Evolutionary conservation across 1,140 invertebrate genomes (phyloP).

Genomic region (Neuroterus valhalla): DNA sequence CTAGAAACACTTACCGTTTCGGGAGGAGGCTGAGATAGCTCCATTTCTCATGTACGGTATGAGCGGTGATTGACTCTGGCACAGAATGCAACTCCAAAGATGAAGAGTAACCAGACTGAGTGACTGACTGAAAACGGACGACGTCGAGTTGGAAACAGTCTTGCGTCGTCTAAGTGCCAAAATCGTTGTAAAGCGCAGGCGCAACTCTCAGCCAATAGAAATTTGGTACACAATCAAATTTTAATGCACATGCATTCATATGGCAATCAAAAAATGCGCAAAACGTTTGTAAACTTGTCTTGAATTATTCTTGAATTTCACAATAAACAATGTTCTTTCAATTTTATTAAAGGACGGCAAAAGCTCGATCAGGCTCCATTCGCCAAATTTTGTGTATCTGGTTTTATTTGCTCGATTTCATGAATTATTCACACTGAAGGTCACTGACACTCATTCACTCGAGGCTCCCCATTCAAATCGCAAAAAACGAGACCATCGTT

Average conservation of each 20-base stretch:
- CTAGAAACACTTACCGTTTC: constrained; percentile 60
- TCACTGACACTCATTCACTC: constrained; percentile 10
- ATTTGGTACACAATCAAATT: too few species aligned
- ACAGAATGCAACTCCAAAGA: constrained; percentile 32
- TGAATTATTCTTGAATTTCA: too few species aligned
- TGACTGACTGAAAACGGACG: neutral
- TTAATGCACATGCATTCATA: too few species aligned
- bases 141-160: constrained; percentile 3
- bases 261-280: too few species aligned
- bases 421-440: constrained; percentile 13
- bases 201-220: neutral
- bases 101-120: constrained; percentile 14
- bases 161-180: constrained; percentile 35
- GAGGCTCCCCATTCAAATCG: neutral
- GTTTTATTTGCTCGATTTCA: neutral
- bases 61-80: constrained; percentile 58
- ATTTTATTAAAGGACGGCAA: too few species aligned
- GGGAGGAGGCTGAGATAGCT: constrained; percentile 54
- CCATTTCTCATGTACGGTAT: constrained; percentile 60
- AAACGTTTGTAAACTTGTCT: too few species aligned
- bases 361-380: neutral
- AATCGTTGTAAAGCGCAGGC: constrained; percentile 33
- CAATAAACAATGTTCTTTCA: too few species aligned
- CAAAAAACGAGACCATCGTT: constrained; percentile 15
- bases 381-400: neutral